Percentiles rank a stretch among this genome's conserved stretches.
Evolutionary conservation across 1,140 invertebrate species (phyloP).

Genomic region (Periplaneta americana): DNA sequence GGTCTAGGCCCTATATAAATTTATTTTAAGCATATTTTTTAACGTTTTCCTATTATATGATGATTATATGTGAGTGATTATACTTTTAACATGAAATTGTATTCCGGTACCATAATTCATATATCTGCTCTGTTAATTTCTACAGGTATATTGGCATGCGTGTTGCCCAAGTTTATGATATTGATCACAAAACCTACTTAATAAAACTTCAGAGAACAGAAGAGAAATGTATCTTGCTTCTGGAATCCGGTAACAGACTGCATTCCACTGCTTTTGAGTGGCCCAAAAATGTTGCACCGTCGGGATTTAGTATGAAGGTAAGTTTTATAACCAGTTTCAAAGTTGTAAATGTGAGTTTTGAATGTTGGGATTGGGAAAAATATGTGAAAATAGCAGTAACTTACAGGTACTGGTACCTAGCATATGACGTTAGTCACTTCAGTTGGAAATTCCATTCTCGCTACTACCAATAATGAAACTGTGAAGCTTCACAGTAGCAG

Average conservation of each 20-base stretch:
- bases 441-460: too few relatives aligned
- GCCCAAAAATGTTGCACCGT: slow-evolving; percentile 95
- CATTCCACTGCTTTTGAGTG: slow-evolving; percentile 96
- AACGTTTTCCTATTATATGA: not conserved
- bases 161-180: slow-evolving; percentile 96
- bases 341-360: too few relatives aligned
- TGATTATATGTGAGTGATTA: not conserved
- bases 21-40: not conserved
- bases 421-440: too few relatives aligned
- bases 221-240: slow-evolving; percentile 79
- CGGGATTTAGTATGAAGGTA: slow-evolving; percentile 97
- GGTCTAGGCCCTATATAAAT: not conserved
- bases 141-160: slow-evolving; percentile 82
- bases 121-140: slow-evolving; percentile 19
- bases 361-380: too few relatives aligned
- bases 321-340: too few relatives aligned
- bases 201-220: slow-evolving; percentile 78
- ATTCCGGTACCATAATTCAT: not conserved
- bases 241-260: slow-evolving; percentile 92
- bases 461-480: too few relatives aligned
- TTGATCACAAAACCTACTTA: slow-evolving; percentile 95
- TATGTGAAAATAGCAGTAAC: too few relatives aligned
- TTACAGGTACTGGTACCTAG: too few relatives aligned
- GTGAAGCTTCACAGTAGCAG: too few relatives aligned
- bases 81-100: not conserved